phyloP scores from a whole-genome alignment of 2,888 invertebrate species.

The Sympetrum striolatum region DNA sequence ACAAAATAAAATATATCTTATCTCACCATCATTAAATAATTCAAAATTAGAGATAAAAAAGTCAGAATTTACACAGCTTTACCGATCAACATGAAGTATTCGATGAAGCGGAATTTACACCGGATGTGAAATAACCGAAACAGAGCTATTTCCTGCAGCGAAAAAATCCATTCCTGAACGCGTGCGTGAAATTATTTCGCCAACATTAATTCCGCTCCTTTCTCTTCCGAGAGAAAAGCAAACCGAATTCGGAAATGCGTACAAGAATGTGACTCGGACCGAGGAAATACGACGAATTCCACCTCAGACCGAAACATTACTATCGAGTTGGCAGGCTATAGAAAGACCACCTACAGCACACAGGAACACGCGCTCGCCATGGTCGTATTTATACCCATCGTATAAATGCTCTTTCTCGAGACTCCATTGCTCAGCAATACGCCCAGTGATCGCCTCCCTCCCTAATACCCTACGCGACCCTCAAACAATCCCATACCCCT shows the following conservation, averaged over 20 bases:
- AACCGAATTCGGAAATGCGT: background rate
- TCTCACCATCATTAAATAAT: too few relatives aligned
- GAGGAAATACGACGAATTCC: background rate
- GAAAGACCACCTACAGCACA: background rate
- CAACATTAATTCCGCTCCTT: background rate
- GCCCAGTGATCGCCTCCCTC: slow-evolving; percentile 17
- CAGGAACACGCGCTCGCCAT: background rate
- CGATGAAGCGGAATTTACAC: too few relatives aligned
- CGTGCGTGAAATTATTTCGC: too few relatives aligned
- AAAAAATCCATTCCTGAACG: too few relatives aligned
- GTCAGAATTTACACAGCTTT: too few relatives aligned
- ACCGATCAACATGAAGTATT: too few relatives aligned
- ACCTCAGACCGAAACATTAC: background rate
- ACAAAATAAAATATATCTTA: too few relatives aligned
- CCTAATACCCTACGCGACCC: background rate
- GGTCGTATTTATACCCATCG: background rate
- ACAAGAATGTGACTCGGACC: background rate
- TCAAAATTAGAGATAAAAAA: too few relatives aligned
- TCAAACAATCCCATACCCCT: background rate
- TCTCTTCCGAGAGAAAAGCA: background rate
- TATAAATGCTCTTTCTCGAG: slow-evolving; percentile 3
- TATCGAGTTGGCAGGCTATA: background rate
- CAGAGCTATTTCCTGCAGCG: too few relatives aligned
- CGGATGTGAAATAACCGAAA: too few relatives aligned
- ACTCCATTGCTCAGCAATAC: slow-evolving; percentile 33